Evolutionary conservation across 2,888 invertebrate genomes (phyloP), one percentile per base, ranked within the genome.

Genomic region (Molanna angustata): DNA sequence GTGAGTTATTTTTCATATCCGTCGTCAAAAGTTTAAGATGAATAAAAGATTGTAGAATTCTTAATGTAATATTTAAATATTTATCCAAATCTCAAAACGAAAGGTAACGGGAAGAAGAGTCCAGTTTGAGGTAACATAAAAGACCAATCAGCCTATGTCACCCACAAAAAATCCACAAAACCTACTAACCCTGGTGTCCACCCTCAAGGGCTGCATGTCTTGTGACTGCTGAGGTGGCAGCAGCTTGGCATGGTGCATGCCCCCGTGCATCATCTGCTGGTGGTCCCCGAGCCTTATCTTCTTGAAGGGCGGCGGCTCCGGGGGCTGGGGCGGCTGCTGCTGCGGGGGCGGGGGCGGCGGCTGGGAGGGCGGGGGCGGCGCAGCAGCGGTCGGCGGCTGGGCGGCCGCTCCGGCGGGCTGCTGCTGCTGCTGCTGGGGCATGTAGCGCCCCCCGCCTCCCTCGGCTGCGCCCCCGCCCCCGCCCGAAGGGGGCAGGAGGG

Each of bases 231-330:
- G 73, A 37, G 80, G 82, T 63, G 77, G 79, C 72, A 51, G 76
- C 74, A 52, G 73, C 41, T 41, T 42, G 27, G 17, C 76, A 72
- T 52, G 76, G 74, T 52, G 74, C n/a, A 21, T 40, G 9, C 20
- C 37, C 22, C 71, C 63, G 66, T 49, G 65, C 4, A 17, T 33
- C 14, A 19, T 31, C 27, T 42, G 50, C 50, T 71, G 63, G 66
- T 49, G 65, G 61, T 73, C 73, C 61, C 74, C 76, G 67, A 84
- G 77, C 56, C 84, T 74, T 68, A 84, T 82, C 78, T 83, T 84
- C 74, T 84, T 84, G 74, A 80, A 79, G 69, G 83, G 81, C 63
- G 82, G 82, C 60, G 79, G 80, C 63, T 78, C 78, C 4, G 75
- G 74, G 58, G 66, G 65, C 47, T 69, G 62, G 69, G 66, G 66